A percentile compares a stretch with the other conserved stretches of the same genome.
Conservation (phyloP, 2,888 invertebrate genomes). For the Pilophorus perplexus region DNA sequence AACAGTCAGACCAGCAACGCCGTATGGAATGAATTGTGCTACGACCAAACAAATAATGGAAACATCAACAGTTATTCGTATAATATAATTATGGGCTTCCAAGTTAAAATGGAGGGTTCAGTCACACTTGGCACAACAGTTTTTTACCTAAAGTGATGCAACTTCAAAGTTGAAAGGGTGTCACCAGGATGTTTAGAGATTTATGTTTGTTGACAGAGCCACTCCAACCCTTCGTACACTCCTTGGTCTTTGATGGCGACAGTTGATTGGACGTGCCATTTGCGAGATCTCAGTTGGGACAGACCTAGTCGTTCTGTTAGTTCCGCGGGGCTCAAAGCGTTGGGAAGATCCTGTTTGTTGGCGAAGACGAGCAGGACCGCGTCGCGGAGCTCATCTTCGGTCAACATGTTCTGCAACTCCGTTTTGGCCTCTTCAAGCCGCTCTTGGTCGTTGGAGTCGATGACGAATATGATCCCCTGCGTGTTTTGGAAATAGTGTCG, state of each 20-base stretch:
- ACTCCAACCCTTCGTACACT: conserved; percentile 92
- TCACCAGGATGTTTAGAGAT: too few relatives aligned
- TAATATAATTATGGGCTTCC: too few relatives aligned
- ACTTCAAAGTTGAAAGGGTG: too few relatives aligned
- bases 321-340: conserved; percentile 93
- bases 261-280: conserved; percentile 95
- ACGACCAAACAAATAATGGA: too few relatives aligned
- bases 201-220: conserved; percentile 84
- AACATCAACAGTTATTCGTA: too few relatives aligned
- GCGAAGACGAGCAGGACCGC: conserved; percentile 93
- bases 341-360: conserved; percentile 93
- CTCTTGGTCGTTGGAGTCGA: conserved; percentile 64
- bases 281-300: conserved; percentile 50
- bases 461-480: conserved; percentile 40
- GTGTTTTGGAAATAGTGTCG: conserved; percentile 98
- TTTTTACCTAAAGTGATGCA: background rate
- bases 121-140: too few relatives aligned
- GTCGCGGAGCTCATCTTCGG: conserved; percentile 90
- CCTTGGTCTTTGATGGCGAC: conserved; percentile 95
- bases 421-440: conserved; percentile 87
- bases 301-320: conserved; percentile 87
- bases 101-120: too few relatives aligned
- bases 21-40: too few relatives aligned
- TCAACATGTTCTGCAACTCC: conserved; percentile 56
- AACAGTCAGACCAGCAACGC: too few relatives aligned